Evolutionary conservation across 53 echinoderm and acorn worm genomes (phyloP).

Genomic region (Luidia sarsii): DNA sequence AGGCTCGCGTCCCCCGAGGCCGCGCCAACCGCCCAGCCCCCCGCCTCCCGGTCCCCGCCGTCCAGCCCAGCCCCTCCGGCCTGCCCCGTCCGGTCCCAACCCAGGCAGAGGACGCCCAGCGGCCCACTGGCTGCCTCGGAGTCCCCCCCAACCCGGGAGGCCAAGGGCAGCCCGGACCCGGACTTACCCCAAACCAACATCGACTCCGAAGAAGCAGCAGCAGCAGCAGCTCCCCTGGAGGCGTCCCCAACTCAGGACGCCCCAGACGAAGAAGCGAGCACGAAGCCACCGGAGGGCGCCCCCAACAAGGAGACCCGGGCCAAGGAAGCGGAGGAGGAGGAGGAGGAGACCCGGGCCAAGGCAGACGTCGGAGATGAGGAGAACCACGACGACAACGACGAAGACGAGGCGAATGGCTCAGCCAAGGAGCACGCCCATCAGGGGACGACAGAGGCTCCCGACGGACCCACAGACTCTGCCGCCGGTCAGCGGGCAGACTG

Average conservation of each 20-base stretch:
- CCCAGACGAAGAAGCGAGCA: not conserved
- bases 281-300: not conserved
- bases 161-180: not conserved
- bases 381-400: not conserved
- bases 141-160: not conserved
- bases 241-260: not conserved
- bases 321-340: not conserved
- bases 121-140: not conserved
- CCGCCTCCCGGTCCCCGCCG: constrained; percentile 1
- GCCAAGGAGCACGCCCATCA: too few relatives aligned
- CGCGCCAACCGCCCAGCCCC: constrained; percentile 22
- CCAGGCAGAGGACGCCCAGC: not conserved
- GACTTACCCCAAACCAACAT: not conserved
- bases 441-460: too few relatives aligned
- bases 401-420: not conserved
- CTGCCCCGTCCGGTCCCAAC: not conserved
- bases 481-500: not conserved
- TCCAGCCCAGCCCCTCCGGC: constrained; percentile 12
- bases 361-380: not conserved
- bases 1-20: not conserved
- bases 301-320: too few relatives aligned
- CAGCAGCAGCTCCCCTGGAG: too few relatives aligned
- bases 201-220: constrained; percentile 6
- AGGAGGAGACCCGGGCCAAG: too few relatives aligned
- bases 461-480: too few relatives aligned